phyloP scores from a whole-genome alignment of 2,888 invertebrate species.

The Synergus gifuensis region DNA sequence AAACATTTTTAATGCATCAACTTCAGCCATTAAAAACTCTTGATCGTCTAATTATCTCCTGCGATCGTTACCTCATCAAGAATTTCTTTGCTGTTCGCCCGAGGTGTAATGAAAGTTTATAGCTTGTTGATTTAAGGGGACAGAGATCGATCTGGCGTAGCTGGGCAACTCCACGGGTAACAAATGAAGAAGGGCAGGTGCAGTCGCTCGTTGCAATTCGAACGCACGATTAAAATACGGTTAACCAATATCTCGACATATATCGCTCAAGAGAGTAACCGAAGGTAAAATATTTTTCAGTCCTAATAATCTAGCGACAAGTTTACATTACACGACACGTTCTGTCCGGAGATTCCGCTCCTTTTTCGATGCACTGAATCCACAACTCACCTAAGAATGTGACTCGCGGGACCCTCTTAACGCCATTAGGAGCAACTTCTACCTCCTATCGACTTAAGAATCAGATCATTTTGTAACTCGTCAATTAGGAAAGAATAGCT shows the following conservation, averaged over 20 bases:
- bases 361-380: constrained; percentile 7
- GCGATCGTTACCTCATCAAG: constrained; percentile 39
- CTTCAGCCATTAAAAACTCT: constrained; percentile 21
- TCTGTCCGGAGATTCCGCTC: neutral
- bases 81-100: constrained; percentile 51
- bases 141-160: constrained; percentile 54
- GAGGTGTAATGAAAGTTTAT: constrained; percentile 56
- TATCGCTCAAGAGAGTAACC: neutral
- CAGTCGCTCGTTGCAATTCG: constrained; percentile 14
- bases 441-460: constrained; percentile 32
- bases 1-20: constrained; percentile 29
- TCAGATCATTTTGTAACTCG: constrained; percentile 35
- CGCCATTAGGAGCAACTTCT: constrained; percentile 33
- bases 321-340: neutral
- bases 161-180: constrained; percentile 46
- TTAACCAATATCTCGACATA: neutral
- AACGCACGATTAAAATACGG: neutral
- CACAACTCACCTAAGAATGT: constrained; percentile 34
- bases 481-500: constrained; percentile 32
- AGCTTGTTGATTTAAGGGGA: constrained; percentile 56
- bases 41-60: constrained; percentile 31
- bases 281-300: neutral
- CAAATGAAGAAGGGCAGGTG: constrained; percentile 47
- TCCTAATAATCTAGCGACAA: neutral
- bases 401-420: constrained; percentile 10